These are phyloP conservation scores for Prosopocoilus inquinatus DNA, from an alignment of 2,888 invertebrate species.

Conservation along the genomic window DNA sequence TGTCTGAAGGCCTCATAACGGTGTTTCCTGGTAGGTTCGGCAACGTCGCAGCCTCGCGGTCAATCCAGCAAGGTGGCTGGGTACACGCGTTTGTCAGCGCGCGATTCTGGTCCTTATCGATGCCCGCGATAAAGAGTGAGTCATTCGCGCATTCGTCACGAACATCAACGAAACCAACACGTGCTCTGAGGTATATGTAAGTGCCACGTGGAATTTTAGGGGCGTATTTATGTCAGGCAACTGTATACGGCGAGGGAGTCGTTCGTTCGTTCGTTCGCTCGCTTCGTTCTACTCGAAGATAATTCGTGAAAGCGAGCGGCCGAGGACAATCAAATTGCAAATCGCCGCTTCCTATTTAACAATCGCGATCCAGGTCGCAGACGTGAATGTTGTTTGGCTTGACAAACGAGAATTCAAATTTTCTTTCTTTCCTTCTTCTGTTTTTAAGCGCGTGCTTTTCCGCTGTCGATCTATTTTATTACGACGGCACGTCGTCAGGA, in stretches of 20 bases:
- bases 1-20: conserved; percentile 11
- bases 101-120: conserved; percentile 27
- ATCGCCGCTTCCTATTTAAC: no score
- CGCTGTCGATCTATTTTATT: no score
- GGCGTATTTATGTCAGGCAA: conserved; percentile 23
- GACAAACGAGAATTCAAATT: no score
- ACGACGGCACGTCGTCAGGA: no score
- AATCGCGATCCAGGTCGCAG: no score
- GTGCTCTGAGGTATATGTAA: conserved; percentile 33
- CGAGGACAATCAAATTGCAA: no score
- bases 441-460: no score
- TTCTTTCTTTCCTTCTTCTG: no score
- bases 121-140: conserved; percentile 22
- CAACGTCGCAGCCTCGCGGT: conserved; percentile 26
- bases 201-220: conserved; percentile 33
- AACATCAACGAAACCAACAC: conserved; percentile 32
- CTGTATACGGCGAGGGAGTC: conserved; percentile 9
- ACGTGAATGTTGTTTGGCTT: no score
- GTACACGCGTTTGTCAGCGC: conserved; percentile 30
- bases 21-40: conserved; percentile 8
- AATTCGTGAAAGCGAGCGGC: no score
- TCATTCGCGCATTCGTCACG: conserved; percentile 27
- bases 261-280: no score
- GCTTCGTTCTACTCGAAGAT: no score
- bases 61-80: conserved; percentile 38